These are phyloP conservation scores for Hiodon tergisus DNA, from an alignment of 2,113 vertebrate species.

Conservation along the genomic window DNA sequence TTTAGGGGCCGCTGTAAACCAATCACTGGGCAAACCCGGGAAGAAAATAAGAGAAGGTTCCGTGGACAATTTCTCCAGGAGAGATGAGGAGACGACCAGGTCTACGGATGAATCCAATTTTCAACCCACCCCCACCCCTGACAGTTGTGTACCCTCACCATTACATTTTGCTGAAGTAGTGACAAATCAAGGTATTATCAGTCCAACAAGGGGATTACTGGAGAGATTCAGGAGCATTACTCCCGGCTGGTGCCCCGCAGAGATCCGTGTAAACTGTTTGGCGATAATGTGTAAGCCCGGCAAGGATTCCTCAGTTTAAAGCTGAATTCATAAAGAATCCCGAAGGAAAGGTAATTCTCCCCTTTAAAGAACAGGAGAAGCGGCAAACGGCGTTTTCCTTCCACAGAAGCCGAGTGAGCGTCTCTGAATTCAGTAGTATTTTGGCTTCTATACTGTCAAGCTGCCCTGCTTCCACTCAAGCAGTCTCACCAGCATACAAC, in stretches of 20 bases:
- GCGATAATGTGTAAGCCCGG: slow-evolving; percentile 18
- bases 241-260: slow-evolving; percentile 17
- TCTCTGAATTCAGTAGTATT: not conserved
- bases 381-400: slow-evolving; percentile 4
- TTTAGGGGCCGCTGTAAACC: slow-evolving; percentile 16
- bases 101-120: slow-evolving; percentile 45
- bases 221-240: slow-evolving; percentile 15
- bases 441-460: not conserved
- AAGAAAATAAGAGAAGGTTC: slow-evolving; percentile 39
- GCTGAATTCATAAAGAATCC: slow-evolving; percentile 11
- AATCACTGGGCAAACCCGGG: slow-evolving; percentile 32
- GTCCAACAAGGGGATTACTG: slow-evolving; percentile 27
- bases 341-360: slow-evolving; percentile 7
- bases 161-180: slow-evolving; percentile 39
- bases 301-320: not conserved
- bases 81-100: slow-evolving; percentile 34
- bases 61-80: slow-evolving; percentile 30
- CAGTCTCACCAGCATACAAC: no score
- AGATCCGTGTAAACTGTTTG: slow-evolving; percentile 21
- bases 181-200: slow-evolving; percentile 40
- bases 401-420: not conserved
- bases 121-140: slow-evolving; percentile 36
- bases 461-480: not conserved
- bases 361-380: not conserved
- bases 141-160: slow-evolving; percentile 40